Evolutionary conservation across 2,888 invertebrate genomes (phyloP), one percentile per base, ranked within the genome.

Genomic region (Luffia ferchaultella): DNA sequence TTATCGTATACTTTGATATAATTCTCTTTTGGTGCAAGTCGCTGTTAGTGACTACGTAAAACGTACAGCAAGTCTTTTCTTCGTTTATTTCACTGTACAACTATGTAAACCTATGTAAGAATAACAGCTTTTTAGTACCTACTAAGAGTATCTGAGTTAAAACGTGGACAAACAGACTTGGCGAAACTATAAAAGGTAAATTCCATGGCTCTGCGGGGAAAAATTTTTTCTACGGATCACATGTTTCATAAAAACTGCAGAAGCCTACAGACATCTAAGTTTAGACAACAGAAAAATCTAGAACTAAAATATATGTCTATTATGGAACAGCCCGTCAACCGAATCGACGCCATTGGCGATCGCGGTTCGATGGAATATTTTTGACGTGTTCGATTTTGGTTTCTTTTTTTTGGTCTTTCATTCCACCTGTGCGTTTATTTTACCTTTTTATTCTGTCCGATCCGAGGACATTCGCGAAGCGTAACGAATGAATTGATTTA

Each of bases 401-500:
- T 65, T 63, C 57, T 53, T 56, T 62, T 61, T 62, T 70, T 68
- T 67, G 67, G 65, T 18, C 18, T 19, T 58, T 16, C 30, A 62
- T 59, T 64, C 66, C 65, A 59, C 59, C 52, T 62, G 63, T 65
- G 60, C 66, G 67, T 62, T 61, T 62, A 70, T 68, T 67, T 68
- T 65, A 45, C 19, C 45, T 58, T 63, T 59, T 64, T 67, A 65
- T 59, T 58, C 52, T 62, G 63, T 65, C 60, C 66, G 67, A 68
- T 62, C 63, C 69, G 68, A 70, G 76, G 73, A 76, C 76, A 77
- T 77, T 76, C 75, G 65, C 64, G 64, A 67, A 67, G 73, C 75
- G 75, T 72, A 76, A 72, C 77, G 77, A 75, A 78, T 76, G 74
- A 71, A 68, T 71, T 76, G 74, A 73, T 77, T 75, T 75, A 76